These are phyloP conservation scores for Urocyon cinereoargenteus DNA, from an alignment of 2,797 vertebrate genomes.

Conservation along the genomic window DNA sequence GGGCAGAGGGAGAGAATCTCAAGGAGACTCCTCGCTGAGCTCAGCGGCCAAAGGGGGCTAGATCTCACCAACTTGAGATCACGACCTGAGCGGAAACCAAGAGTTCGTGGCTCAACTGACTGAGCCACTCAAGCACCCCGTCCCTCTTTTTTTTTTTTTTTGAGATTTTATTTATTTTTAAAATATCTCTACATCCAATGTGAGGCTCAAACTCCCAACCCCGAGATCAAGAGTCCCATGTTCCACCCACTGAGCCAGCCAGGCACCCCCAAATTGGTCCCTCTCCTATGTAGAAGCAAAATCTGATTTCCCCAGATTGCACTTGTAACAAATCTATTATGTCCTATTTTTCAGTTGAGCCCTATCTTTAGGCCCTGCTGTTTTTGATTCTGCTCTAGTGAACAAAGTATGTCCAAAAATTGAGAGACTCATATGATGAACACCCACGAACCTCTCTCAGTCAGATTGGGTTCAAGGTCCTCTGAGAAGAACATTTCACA, in stretches of 20 bases:
- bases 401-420: neutral
- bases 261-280: neutral
- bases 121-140: neutral
- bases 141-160: neutral
- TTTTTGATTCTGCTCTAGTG: neutral
- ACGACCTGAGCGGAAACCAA: neutral
- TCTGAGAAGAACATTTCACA: neutral
- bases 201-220: neutral
- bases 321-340: slow-evolving; percentile 19
- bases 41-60: neutral
- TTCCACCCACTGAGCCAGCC: neutral
- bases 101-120: neutral
- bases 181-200: neutral
- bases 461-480: neutral
- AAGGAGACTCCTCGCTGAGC: neutral
- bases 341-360: neutral
- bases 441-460: neutral
- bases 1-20: neutral
- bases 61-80: neutral
- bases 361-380: neutral
- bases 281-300: slow-evolving; percentile 41
- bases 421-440: neutral
- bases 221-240: neutral
- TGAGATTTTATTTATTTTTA: neutral
- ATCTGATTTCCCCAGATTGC: neutral